Evolutionary conservation across 1,140 invertebrate genomes (phyloP), one percentile per base, ranked within the genome.

Genomic region (Megathymus violae): DNA sequence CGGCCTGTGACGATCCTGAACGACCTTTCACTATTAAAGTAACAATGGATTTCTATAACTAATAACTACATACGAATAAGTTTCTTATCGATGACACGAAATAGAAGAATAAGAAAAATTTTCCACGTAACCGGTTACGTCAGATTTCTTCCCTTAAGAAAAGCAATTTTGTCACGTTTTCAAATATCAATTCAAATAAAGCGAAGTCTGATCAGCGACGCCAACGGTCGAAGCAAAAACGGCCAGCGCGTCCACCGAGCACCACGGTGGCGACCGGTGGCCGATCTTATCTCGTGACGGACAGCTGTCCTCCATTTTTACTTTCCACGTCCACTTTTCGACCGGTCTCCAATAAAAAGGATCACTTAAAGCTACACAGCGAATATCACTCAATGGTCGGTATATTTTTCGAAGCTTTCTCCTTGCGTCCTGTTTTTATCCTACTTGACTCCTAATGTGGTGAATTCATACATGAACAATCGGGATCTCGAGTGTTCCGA

Each of bases 381-480:
- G 54, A 82, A 80, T 86, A 85, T 85, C 83, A 80, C 75, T 85
- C 83, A 84, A 83, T 83, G 82, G 76, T 71, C 69, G 78, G 76
- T 79, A 84, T 90, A 91, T 91, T 88, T 88, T 88, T 88, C 88
- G 84, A 89, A 89, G 87, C 84, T 88, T 88, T 90, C 81, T 73
- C 77, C 69, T 66, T 56, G 78, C 82, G 77, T 83, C 80, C 80
- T 77, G 88, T 92, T 91, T 91, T 92, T 91, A 92, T 92, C 91
- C 91, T 91, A 91, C 91, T 92, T 92, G 89, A 91, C 89, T 91
- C 80, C 65, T 92, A 91, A 92, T 92, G 91, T 92, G 91, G 79
- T 92, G 91, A 92, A 92, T 92, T 86, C 91, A 92, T 92, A 92
- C 91, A 92, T 92, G 89, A 91, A 85, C 88, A 92, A 92, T 91